Evolutionary conservation across 2,113 vertebrate genomes (phyloP).

Genomic region (Climacteris rufus): DNA sequence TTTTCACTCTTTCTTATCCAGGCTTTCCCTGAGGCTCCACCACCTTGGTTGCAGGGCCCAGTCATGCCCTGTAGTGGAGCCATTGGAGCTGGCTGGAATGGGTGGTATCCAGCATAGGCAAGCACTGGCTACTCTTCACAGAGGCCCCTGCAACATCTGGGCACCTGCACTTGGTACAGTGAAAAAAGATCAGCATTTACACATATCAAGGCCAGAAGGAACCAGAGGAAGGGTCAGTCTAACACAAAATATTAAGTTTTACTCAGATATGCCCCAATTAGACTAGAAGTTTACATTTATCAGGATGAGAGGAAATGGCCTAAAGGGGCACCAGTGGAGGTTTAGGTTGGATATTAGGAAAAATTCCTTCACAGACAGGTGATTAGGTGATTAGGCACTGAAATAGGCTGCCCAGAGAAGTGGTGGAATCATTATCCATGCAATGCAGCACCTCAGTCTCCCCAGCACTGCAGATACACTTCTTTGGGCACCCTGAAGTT

Average conservation of each 20-base stretch:
- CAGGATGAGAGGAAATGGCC: background rate
- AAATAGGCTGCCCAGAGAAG: background rate
- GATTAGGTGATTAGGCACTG: background rate
- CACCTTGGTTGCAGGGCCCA: background rate
- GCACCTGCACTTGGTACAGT: accelerated
- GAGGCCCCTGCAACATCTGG: background rate
- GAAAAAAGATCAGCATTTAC: background rate
- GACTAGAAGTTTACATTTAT: background rate
- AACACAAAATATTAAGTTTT: background rate
- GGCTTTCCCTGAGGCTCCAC: accelerated
- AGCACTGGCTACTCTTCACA: background rate
- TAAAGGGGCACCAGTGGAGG: background rate
- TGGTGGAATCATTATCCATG: background rate
- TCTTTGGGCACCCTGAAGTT: background rate
- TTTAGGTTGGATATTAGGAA: background rate
- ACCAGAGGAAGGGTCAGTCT: background rate
- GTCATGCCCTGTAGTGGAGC: accelerated
- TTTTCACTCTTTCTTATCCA: background rate
- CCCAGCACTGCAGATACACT: background rate
- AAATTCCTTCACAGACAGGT: background rate
- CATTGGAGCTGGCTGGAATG: accelerated
- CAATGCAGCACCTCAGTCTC: accelerated
- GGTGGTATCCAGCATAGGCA: accelerated
- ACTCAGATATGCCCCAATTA: background rate
- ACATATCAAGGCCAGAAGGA: background rate